Conservation (phyloP, 64 coral and sea anemone species). For the Exaiptasia diaphana region DNA sequence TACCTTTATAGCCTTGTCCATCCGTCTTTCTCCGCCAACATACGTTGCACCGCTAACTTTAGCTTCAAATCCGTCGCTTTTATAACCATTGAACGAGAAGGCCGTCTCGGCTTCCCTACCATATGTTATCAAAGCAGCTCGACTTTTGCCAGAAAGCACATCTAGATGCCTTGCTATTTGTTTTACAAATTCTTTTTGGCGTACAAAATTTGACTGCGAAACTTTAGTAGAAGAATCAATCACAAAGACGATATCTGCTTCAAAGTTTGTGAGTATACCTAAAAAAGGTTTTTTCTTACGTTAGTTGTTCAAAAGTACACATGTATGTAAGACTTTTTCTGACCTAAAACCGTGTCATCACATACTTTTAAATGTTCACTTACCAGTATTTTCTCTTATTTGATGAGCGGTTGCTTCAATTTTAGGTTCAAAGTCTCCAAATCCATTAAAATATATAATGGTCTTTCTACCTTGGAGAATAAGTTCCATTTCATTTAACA, state of each 20-base stretch:
- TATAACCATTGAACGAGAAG: constrained; percentile 43
- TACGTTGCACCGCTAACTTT: constrained; percentile 34
- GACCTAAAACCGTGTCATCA: too few species aligned
- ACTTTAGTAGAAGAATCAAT: constrained; percentile 59
- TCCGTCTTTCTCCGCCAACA: constrained; percentile 28
- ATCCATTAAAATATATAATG: constrained; percentile 22
- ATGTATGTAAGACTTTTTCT: too few species aligned
- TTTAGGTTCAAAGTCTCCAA: constrained; percentile 26
- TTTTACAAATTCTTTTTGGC: constrained; percentile 72
- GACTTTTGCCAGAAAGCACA: constrained; percentile 21
- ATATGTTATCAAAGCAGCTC: constrained; percentile 55
- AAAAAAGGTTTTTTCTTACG: too few species aligned
- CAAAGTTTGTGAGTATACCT: not conserved
- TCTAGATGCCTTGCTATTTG: constrained; percentile 43
- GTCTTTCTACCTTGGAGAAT: constrained; percentile 26
- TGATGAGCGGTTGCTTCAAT: constrained; percentile 3
- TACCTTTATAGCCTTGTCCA: constrained; percentile 49
- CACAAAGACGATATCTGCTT: constrained; percentile 68
- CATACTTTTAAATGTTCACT: too few species aligned
- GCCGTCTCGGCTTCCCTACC: constrained; percentile 6
- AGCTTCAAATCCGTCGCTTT: constrained; percentile 48
- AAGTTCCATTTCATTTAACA: constrained; percentile 12
- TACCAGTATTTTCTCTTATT: constrained; percentile 69
- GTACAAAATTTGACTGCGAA: constrained; percentile 34
- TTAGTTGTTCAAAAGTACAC: too few species aligned